Evolutionary conservation across 2,797 vertebrate genomes (phyloP), one percentile per base, ranked within the genome.

Genomic region (Linurgus olivaceus): DNA sequence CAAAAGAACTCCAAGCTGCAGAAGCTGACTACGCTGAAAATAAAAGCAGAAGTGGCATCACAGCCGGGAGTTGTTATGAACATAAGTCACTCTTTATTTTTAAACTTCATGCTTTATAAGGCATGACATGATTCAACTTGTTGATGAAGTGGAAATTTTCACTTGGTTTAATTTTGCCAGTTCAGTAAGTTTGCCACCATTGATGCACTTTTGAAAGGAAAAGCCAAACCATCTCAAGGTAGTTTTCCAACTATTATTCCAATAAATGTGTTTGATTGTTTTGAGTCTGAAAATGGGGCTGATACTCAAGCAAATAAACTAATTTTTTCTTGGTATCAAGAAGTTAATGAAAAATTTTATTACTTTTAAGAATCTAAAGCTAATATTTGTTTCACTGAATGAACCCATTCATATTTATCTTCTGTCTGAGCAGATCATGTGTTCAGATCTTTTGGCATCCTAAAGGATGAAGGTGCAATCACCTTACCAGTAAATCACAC

Each of bases 51-150:
- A 96, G 35, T 61, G 74, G 45, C 68, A 88, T 88, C 52, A 75
- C 70, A 80, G 73, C 68, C 88, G 26, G 31, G 65, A 92, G n/a
- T 44, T 76, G 71, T 87, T 92, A 80, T 11, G 71, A 86, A 74
- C 26, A 37, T 31, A 91, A 82, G 35, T 47, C 89, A 88, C 16
- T 72, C 28, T 48, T 85, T 71, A 83, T 83, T 93, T 95, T 91
- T 88, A 95, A 93, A 94, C 44, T 33, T 96, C 40, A 70, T 63
- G 37, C 38, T 93, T 92, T 87, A 74, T 86, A 93, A 83, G 51
- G 21, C 66, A 91, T 25, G 4, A 42, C 31, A 55, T n/a, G 48
- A 79, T 77, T 89, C 71, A 63, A 79, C 40, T 84, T 92, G 45
- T 59, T 88, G 72, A 86, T 91, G 79, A 90, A 83, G 65, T 42